Evolutionary conservation across 2,797 vertebrate genomes (phyloP), one percentile per base, ranked within the genome.

Genomic region (Ficedula albicollis): DNA sequence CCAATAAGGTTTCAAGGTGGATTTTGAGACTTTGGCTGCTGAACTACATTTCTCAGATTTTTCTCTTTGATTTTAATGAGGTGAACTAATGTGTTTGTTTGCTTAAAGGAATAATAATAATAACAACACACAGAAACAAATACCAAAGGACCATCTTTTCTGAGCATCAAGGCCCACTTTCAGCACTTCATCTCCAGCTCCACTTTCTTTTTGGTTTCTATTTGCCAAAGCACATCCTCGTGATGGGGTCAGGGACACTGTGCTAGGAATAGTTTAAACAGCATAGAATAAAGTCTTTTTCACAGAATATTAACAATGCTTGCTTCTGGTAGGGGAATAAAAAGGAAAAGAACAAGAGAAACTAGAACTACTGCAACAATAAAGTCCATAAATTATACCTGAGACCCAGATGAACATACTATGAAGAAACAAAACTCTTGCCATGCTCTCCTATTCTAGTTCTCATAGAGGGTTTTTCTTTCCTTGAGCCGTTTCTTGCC

Each of bases 51-150:
- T 91, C 92, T 96, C 34, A 87, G 70, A 96, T 96, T 91, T 91
- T 96, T 96, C 63, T 90, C 83, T 94, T 95, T 95, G 88, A 95
- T 95, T 95, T 97, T 96, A 95, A 96, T 95, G 94, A 95, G 81
- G 77, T 92, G 94, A 94, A 76, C 41, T 84, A 89, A 95, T 79
- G 34, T 41, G 90, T 90, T 82, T 95, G 74, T 87, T 95, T 93
- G 75, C 52, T 90, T 88, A 87, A 76, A 84, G 55, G 46, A 77
- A 85, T 58, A 92, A 63, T 30, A 92, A 54, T 39, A 93, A 48
- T 52, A 74, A 75, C 32, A 84, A 89, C 49, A 59, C 32, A 67
- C 8, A 89, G 73, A 87, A 88, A 89, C 39, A 73, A 95, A 91
- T 59, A 78, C 26, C 51, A 78, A 59, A 74, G 63, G 23, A 92